Evolutionary conservation across 2,797 vertebrate species (phyloP), one percentile per base, ranked within the genome.

Genomic region (Scolopax rusticola): DNA sequence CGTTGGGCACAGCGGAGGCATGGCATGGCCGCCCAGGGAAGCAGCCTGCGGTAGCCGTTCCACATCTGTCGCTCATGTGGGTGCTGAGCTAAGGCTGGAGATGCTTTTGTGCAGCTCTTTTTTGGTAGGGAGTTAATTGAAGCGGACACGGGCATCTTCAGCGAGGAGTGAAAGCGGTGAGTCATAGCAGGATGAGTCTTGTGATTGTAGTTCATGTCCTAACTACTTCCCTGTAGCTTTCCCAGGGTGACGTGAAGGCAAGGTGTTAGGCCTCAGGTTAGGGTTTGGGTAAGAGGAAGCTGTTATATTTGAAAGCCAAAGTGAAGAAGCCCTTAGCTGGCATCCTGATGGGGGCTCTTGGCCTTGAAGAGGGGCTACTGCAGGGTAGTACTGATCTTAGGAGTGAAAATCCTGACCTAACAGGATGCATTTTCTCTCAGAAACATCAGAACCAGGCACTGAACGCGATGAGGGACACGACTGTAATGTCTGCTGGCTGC

Each of bases 141-240:
- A 90, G 85, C 54, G 2, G 77, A 92, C 93, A 69, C 8, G 1
- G 59, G n/a, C 90, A 92, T 89, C 90, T 57, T 87, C 75, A 77
- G 64, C 0, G 2, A 77, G 71, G 88, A 96, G 56, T 18, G 43
- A 95, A 93, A 96, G 78, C 10, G 38, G 74, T 96, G 95, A 97
- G 92, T 96, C 95, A 96, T 63, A 70, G 86, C 67, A n/a, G 69
- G 47, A 71, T 45, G 56, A 16, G 88, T 38, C 95, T 96, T 89
- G 64, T 91, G 87, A 93, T 94, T 80, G 38, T 70, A 71, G 81
- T 92, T 97, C 75, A 65, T 0, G 11, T 85, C 90, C 81, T 70
- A 43, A 45, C 86, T 77, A 6, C 81, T 71, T 80, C 60, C 48
- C 56, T 40, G 75, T 56, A 78, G 77, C 60, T 87, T 89, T 93